These are phyloP conservation scores for Heterodera schachtii DNA, from an alignment of 1,140 invertebrate species.

Conservation along the genomic window DNA sequence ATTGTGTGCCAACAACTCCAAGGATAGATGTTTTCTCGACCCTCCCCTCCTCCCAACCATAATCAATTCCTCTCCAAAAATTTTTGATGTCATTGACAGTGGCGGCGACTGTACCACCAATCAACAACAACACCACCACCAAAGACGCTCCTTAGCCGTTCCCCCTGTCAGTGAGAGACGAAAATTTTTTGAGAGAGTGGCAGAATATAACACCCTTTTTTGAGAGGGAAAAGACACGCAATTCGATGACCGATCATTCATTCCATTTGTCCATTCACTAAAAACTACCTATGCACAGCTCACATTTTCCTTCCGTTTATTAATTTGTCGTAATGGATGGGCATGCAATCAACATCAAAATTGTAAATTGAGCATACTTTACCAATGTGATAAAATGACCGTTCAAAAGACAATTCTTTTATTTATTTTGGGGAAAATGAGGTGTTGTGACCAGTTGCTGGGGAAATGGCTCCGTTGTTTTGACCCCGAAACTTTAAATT, in stretches of 20 bases:
- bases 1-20: slow-evolving; percentile 25
- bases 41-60: not conserved
- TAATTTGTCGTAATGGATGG: not conserved
- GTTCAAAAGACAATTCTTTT: too few species aligned
- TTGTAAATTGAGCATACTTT: not conserved
- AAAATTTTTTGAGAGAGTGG: slow-evolving; percentile 58
- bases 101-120: slow-evolving; percentile 6
- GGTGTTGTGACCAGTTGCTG: too few species aligned
- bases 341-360: not conserved
- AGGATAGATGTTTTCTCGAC: slow-evolving; percentile 11
- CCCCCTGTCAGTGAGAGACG: slow-evolving; percentile 58
- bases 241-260: not conserved
- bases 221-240: slow-evolving; percentile 18
- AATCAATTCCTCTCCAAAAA: slow-evolving; percentile 14
- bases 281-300: not conserved
- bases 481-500: too few species aligned
- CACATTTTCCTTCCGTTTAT: not conserved
- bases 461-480: too few species aligned
- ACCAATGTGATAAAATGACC: not conserved
- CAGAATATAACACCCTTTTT: slow-evolving; percentile 53
- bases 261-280: not conserved
- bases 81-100: not conserved
- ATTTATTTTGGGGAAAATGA: too few species aligned
- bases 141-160: slow-evolving; percentile 44
- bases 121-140: slow-evolving; percentile 20